Base-by-base conservation (phyloP, 2,888 invertebrate genomes). In the Ormyrus nitidulus region DNA sequence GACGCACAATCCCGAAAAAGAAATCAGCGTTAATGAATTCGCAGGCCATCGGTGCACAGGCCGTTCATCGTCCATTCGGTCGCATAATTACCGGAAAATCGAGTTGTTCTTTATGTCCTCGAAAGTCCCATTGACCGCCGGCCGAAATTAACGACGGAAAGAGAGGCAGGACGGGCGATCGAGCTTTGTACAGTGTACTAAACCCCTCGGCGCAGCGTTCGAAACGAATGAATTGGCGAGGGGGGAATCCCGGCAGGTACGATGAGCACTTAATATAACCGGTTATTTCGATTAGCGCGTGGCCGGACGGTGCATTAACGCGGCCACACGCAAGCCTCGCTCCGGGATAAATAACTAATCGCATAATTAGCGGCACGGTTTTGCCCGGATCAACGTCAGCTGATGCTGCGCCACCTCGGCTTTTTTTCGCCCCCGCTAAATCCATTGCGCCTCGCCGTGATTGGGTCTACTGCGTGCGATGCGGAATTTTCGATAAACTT, bases 321-420 rank as follows among this genome's bases (percentile, higher is more conserved):
- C 62, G 59, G 49, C 48, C 5, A 19, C 44, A 53, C 34, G 62
- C 13, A 69, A 34, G 34, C 34, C 34, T 76, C 61, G 9, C n/a
- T 1, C 46, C 62, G 65, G 48, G 59, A 66, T 80, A 71, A 70
- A 80, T 72, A 79, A 81, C 66, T 81, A 81, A 83, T 78, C 58
- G 76, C 54, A 64, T 75, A 82, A 83, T 83, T 83, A 81, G 77
- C 61, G 46, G 59, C 59, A 48, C 62, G 68, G 56, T 7, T 11
- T 49, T 6, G 53, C n/a, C n/a, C 56, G 69, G 66, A 61, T 66
- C 74, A 75, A 71, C 71, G 82, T 58, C 58, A 6, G 11, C n/a
- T 8, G 9, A 58, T 58, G n/a, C n/a, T 4, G 6, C 11, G 6
- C 56, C 11, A 6, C n/a, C 58, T 58, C 58, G 11, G 6, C 58